Evolutionary conservation across 2,888 invertebrate genomes (phyloP), one percentile per base, ranked within the genome.

Genomic region (Nemapogon koenigi): DNA sequence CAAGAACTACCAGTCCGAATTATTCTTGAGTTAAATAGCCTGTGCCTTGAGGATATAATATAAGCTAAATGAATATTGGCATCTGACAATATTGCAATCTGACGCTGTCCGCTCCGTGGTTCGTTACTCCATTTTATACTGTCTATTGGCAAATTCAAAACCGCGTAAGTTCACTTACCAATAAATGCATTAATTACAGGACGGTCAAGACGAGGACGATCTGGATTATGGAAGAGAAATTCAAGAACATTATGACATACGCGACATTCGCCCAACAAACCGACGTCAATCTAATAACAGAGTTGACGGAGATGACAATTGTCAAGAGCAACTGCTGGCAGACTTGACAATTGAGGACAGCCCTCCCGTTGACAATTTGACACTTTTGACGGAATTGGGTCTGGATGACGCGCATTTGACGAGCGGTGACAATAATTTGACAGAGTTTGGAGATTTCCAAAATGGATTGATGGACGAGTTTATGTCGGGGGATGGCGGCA

Each of bases 381-480:
- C 65, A 28, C 62, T 85, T 15, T 52, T 85, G 37, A 79, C 81
- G 26, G 85, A 85, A 49, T 55, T 85, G 7, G 85, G 85, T 0
- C 48, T 85, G 17, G 80, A 75, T 1, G 84, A 83, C 41, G 4
- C 18, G n/a, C 18, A 13, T 19, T 15, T 26, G 15, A 16, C 31
- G 17, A 75, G 7, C n/a, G n/a, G n/a, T n/a, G 15, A 15, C 16
- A 35, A 14, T 28, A 28, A 28, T 11, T 15, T 26, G 15, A 13
- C 33, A 19, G 76, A 78, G 36, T 78, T 78, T 45, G 76, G 76
- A 0, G 73, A 75, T 4, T 78, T 75, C 31, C 78, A 78, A 43
- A 72, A 73, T 44, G 76, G 73, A 2, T 41, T 61, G n/a, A 49
- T 63, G 33, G 62, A 62, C 32, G 61, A 64, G 1, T 65, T 68